A percentile compares a stretch with the other conserved stretches of the same genome.
Conservation (phyloP, 2,113 vertebrate species). For the Lagopus muta region DNA sequence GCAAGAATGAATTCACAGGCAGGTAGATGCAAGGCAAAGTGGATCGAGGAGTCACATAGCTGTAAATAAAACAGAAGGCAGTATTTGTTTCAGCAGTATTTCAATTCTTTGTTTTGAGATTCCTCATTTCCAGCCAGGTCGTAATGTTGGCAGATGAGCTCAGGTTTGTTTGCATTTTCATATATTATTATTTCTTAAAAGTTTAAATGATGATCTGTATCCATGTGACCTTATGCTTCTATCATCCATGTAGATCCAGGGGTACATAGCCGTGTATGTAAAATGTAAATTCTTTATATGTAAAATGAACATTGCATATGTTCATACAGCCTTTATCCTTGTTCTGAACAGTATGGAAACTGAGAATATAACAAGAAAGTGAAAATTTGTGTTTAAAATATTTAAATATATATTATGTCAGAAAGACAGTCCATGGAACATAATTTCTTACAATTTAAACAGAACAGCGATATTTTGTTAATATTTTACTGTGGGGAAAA, state of each 20-base stretch:
- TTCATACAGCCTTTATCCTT: background rate
- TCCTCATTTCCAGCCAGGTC: background rate
- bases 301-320: background rate
- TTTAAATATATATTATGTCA: too few species aligned
- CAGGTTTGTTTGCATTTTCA: background rate
- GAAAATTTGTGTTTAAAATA: background rate
- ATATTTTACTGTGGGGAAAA: background rate
- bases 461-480: background rate
- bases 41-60: background rate
- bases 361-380: background rate
- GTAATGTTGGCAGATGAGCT: background rate
- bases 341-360: background rate
- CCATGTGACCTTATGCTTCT: fast-evolving
- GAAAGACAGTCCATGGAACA: background rate
- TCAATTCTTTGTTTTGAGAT: background rate
- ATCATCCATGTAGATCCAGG: fast-evolving
- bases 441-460: background rate
- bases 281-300: background rate
- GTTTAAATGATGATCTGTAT: background rate
- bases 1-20: background rate
- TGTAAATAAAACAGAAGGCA: background rate
- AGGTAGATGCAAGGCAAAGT: background rate
- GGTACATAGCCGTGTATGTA: background rate
- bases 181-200: background rate
- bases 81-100: background rate